These are phyloP conservation scores for Enteromius radiatus DNA, from an alignment of 2,797 vertebrate genomes.

Conservation along the genomic window DNA sequence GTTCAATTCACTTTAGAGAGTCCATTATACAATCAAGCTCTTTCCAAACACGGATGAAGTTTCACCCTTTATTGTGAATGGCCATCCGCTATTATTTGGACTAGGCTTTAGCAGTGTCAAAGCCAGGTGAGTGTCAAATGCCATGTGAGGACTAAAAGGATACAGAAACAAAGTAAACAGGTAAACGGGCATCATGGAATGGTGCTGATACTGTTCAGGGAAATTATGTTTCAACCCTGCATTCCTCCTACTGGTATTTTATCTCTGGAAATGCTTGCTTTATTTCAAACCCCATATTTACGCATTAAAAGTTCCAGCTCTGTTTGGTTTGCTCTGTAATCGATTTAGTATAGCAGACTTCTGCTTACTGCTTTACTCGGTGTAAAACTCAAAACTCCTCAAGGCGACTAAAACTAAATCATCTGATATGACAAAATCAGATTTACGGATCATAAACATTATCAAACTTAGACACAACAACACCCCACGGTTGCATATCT, in stretches of 20 bases:
- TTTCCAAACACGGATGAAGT: constrained; percentile 30
- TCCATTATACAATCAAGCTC: constrained; percentile 17
- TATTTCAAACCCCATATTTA: constrained; percentile 1
- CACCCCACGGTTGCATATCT: neutral
- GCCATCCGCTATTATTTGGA: constrained; percentile 21
- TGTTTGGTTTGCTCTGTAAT: neutral
- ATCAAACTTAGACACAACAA: neutral
- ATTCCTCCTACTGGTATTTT: neutral
- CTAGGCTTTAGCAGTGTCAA: constrained; percentile 29
- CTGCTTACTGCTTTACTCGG: neutral
- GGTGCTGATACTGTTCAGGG: neutral
- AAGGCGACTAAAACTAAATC: neutral
- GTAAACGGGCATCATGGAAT: neutral
- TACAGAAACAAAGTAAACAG: neutral
- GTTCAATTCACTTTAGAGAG: constrained; percentile 15
- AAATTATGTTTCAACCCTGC: neutral
- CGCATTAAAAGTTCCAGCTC: neutral
- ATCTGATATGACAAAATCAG: neutral
- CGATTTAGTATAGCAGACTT: neutral
- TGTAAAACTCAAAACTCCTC: neutral
- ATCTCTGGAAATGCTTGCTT: neutral
- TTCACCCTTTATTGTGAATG: constrained; percentile 28
- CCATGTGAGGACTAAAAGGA: constrained; percentile 18
- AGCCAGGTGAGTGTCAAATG: neutral
- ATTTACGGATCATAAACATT: neutral